Base-by-base conservation (phyloP, 2,113 vertebrate genomes). In the Thryonomys swinderianus region DNA sequence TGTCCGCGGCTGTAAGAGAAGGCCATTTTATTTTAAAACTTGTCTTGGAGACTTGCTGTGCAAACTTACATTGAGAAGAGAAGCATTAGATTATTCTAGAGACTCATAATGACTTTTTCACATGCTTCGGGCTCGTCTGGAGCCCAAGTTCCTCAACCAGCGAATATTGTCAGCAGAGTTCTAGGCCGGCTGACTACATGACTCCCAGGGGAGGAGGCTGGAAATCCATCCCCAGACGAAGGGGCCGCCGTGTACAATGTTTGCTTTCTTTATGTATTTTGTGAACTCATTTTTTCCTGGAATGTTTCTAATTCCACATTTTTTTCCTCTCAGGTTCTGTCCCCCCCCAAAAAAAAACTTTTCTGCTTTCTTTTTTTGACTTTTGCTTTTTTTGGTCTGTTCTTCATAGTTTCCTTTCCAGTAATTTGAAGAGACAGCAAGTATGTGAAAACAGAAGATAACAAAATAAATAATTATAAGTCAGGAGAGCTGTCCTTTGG, bases 1-100 rank as follows among this genome's bases (percentile, higher is more conserved):
- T 98, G 97, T 96, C 97, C 97, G 62, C 98, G 90, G 90, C 86
- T 87, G 82, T 89, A 96, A 16, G 92, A 88, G 94, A 96, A 83
- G 83, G 34, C 80, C 18, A 94, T 2, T 7, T 37, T 97, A 96
- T 96, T 93, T 97, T 81, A 94, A 91, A 95, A 97, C 96, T 98
- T 88, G 78, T 95, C 59, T 93, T 92, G 96, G 69, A 55, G 59
- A 92, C 74, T 94, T 66, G 91, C 92, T 91, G 11, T 84, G 81
- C 93, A 93, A 84, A 89, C 76, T 93, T 89, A 95, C 97, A 95
- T 93, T 40, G 71, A 92, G 61, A 27, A 79, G 81, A 87, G 78
- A 66, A 79, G 76, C 42, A 51, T 92, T 88, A 48, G 69, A 69
- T 73, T 95, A 84, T 95, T 90, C 59, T 42, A 53, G 62, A 78